phyloP scores from a whole-genome alignment of 1,140 invertebrate species.

The Cydia strobilella region DNA sequence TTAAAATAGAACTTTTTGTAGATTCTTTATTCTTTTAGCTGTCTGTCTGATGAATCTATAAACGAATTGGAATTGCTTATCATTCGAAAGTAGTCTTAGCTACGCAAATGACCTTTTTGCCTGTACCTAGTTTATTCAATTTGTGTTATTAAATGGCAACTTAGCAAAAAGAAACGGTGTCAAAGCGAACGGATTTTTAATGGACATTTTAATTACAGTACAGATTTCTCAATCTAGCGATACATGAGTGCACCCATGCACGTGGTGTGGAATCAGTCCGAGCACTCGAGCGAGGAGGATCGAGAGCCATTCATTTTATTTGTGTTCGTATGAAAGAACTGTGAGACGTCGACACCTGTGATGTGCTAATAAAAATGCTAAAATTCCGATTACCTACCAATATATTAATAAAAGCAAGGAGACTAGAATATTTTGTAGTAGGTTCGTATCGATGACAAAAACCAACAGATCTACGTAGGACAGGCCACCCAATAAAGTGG shows the following conservation, averaged over 20 bases:
- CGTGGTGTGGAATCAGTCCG: constrained; percentile 45
- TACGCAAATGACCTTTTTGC: background rate
- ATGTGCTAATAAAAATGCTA: background rate
- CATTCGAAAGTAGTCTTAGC: background rate
- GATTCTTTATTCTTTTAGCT: background rate
- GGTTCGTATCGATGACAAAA: too few relatives aligned
- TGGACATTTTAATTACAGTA: constrained; percentile 42
- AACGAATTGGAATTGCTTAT: background rate
- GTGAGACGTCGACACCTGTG: background rate
- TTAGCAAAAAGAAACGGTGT: background rate
- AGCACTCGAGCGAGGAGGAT: constrained; percentile 41
- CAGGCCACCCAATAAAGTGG: too few relatives aligned
- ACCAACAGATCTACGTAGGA: too few relatives aligned
- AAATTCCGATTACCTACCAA: background rate
- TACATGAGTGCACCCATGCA: constrained; percentile 40
- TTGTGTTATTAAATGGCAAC: background rate
- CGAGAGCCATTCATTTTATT: constrained; percentile 44
- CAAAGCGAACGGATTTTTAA: constrained; percentile 5
- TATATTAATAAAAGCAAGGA: background rate
- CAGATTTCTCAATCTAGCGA: constrained; percentile 40
- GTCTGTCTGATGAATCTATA: background rate
- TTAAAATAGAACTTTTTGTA: constrained; percentile 24
- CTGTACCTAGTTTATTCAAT: too few relatives aligned
- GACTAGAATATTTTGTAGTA: background rate
- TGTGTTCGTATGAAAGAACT: constrained; percentile 37